Evolutionary conservation across 2,888 invertebrate genomes (phyloP), one percentile per base, ranked within the genome.

Genomic region (Scaptomyza flava): DNA sequence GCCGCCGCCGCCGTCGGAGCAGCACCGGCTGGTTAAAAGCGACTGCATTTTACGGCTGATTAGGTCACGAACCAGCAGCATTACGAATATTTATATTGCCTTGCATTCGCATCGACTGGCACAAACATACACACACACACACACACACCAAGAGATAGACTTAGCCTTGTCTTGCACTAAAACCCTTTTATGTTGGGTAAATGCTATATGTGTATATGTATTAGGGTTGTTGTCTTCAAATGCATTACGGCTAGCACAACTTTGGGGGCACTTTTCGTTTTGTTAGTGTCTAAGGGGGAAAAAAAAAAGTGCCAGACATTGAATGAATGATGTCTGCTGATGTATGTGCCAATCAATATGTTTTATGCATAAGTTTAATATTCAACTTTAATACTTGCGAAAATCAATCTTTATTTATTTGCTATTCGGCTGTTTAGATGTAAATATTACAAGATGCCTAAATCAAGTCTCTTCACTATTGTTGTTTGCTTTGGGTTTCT

Each of bases 1-100:
- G 27, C 27, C 27, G 27, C 27, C 27, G 27, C 27, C 27, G 27
- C 4, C 27, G 23, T 4, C 23, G 23, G 27, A 4, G 27, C 27
- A 4, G 27, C 27, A 27, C 27, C 27, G 27, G 27, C 27, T 27
- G 27, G 27, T 27, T 27, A 27, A 27, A 43, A 53, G 34, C 68
- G 64, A 59, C 79, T 75, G 82, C 72, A 75, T 79, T 81, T 79
- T 70, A 82, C 67, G 83, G 67, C 67, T 87, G 83, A 87, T 81
- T 87, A 65, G 76, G 58, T 66, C 59, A 69, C 56, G 63, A 38
- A 43, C 57, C 12, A 47, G 46, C 14, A 47, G 46, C 51, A 45
- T 41, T 51, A 20, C 56, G 38, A 46, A 31, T 68, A 54, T 48
- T 31, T 60, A 46, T 64, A 31, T 54, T 51, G 51, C 54, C 54